Base-by-base conservation (phyloP, 2,888 invertebrate genomes). In the Acrobasis suavella region DNA sequence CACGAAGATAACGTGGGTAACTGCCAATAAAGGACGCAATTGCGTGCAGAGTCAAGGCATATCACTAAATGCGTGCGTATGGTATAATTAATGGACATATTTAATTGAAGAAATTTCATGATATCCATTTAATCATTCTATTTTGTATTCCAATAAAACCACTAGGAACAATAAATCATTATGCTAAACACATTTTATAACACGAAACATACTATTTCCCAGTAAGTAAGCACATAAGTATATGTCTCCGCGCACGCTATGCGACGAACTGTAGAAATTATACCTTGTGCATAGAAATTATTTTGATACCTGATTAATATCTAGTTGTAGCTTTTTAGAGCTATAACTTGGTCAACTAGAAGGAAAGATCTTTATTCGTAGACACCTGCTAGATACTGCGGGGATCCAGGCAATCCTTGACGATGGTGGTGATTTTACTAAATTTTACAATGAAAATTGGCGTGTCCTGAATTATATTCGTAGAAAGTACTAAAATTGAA, bases 121-220 rank as follows among this genome's bases (percentile, higher is more conserved):
- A 56, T 15, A 56, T 42, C 56, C 56, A 56, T 56, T 42, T 46
- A 46, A 56, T 46, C 42, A 42, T n/a, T 42, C 16, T 16, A 55
- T 15, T 55, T 2, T 15, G 10, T n/a, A 55, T 12, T 42, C 42
- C 42, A 56, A 56, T 56, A 42, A 56, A 42, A 56, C 42, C 2
- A 51, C 50, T 50, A 50, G 38, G 60, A 60, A 60, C 39, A 14
- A 51, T 60, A 15, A 50, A 42, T 56, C 14, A 14, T 42, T 17
- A 56, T 17, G 42, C 42, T 56, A 22, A 46, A 42, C 3, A 42
- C 42, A 42, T 22, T n/a, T 56, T 17, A 51, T 51, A 51, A 39
- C 50, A 60, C 50, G 60, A 60, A 51, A 59, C 16, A 37, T 50
- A 38, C 12, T 9, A 61, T 56, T 62, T 56, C 50, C 50, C n/a